Evolutionary conservation across 2,113 vertebrate species (phyloP), one percentile per base, ranked within the genome.

Genomic region (Phrynosoma platyrhinos): DNA sequence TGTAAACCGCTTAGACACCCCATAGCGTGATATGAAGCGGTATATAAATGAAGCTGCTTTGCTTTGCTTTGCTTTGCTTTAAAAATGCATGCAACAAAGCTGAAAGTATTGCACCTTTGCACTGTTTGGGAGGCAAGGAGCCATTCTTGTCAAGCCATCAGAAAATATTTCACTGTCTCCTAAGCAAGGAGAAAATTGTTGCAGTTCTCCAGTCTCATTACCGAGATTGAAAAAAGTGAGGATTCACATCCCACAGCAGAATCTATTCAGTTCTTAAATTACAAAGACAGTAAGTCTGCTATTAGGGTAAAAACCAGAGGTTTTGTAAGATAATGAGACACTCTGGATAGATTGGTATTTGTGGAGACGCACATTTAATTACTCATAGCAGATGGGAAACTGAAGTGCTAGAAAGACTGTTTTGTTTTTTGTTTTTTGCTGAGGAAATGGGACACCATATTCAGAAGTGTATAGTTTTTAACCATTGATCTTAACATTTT

Each of bases 311-410:
- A 53, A 2, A 25, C 30, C 12, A 21, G 10, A 87, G 79, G 58
- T 5, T 32, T 79, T 84, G 47, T 20, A 74, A 53, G 69, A 72
- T 84, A 20, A 84, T 32, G 30, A 36, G 47, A 36, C n/a, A 5
- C 47, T 72, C 27, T 47, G 8, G 40, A 55, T 1, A 10, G 68
- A 3, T 18, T 20, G 75, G n/a, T 71, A 69, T 76, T 30, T 27
- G 30, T 1, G 40, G 58, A 66, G 40, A 23, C 55, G 3, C 47
- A 74, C 58, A 23, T 0, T 0, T 75, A 2, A 82, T 92, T 91
- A 82, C 68, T 90, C 74, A 78, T 85, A 52, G 32, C 7, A n/a
- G 18, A 68, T 84, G 6, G 72, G 84, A 72, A 52, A 92, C n/a
- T 88, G 20, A 36, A 47, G n/a, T 40, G 7, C 23, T 75, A 55